Evolutionary conservation across 2,113 vertebrate species (phyloP), one percentile per base, ranked within the genome.

Genomic region (Oreochromis spilurus): DNA sequence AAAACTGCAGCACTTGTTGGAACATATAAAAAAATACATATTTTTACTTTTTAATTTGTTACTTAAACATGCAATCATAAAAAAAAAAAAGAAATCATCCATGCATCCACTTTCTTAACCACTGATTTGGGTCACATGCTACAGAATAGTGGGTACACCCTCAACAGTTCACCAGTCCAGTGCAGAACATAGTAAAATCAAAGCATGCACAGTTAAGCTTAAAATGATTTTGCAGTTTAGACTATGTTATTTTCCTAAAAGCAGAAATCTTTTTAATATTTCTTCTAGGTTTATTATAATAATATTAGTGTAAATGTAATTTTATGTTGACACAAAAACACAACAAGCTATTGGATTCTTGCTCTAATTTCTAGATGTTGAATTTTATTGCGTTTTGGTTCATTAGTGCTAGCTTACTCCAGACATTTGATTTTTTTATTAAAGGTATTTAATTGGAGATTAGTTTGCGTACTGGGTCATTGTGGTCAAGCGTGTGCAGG

Each of bases 401-500:
- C 4, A 29, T 19, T 70, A 50, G 8, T 38, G 24, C 34, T 14
- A 48, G 38, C 78, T 21, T 52, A 10, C 6, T 6, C 48, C 45
- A 43, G n/a, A 52, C 34, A 34, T 31, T 24, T 13, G 21, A 12
- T 77, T 52, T 65, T 82, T 60, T 60, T 55, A 72, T 45, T 52
- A 81, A 26, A 9, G 17, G 36, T 17, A 62, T 84, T 58, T 58
- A 70, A 90, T 48, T 50, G 40, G 58, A 60, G 85, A 85, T 90
- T 89, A 85, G 87, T 88, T 82, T 13, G 17, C 36, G 89, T 86
- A 89, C 90, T 90, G 89, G 67, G 83, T 88, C 79, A 84, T 14
- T 86, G 87, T 79, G 84, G 83, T 92, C 53, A 84, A 85, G 79
- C 79, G 82, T 92, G 89, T 92, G 88, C 83, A 79, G 84, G 82